Evolutionary conservation across 1,140 invertebrate genomes (phyloP).

Genomic region (Laupala kohalensis): DNA sequence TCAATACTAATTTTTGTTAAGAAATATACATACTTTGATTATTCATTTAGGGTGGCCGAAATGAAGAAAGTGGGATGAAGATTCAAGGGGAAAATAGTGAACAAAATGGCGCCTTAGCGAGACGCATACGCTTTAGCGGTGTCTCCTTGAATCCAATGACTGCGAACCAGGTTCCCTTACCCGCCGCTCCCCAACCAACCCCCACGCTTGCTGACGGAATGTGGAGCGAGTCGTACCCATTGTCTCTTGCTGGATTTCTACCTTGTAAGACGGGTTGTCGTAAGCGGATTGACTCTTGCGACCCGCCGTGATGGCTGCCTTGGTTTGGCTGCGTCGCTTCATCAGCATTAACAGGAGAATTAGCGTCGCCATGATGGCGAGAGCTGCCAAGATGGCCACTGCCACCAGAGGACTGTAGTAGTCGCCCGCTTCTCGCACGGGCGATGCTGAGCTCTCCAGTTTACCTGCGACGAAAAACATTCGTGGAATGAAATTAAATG

Average conservation of each 20-base stretch:
- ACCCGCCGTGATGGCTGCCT: constrained; percentile 45
- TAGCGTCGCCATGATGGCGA: constrained; percentile 66
- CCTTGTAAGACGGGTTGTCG: constrained; percentile 88
- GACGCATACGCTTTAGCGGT: no score
- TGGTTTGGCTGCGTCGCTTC: constrained; percentile 49
- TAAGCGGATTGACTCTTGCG: constrained; percentile 53
- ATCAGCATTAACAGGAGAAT: constrained; percentile 66
- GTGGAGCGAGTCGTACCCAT: constrained; percentile 47
- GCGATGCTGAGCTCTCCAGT: constrained; percentile 36
- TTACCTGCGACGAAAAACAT: constrained; percentile 33
- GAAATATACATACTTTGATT: no score
- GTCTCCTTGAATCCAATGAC: no score
- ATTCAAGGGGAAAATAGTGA: no score
- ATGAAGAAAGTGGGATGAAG: no score
- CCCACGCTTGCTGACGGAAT: not conserved
- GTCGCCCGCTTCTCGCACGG: constrained; percentile 38
- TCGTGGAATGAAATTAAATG: constrained; percentile 22
- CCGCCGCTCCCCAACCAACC: not conserved
- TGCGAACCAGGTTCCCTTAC: not conserved
- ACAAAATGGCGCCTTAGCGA: no score
- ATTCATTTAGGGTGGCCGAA: no score
- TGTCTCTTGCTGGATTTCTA: constrained; percentile 79
- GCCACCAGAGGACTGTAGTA: constrained; percentile 78
- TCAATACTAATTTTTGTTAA: no score
- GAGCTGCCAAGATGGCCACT: constrained; percentile 70